Evolutionary conservation across 2,797 vertebrate genomes (phyloP), one percentile per base, ranked within the genome.

Genomic region (Apodemus agrarius): DNA sequence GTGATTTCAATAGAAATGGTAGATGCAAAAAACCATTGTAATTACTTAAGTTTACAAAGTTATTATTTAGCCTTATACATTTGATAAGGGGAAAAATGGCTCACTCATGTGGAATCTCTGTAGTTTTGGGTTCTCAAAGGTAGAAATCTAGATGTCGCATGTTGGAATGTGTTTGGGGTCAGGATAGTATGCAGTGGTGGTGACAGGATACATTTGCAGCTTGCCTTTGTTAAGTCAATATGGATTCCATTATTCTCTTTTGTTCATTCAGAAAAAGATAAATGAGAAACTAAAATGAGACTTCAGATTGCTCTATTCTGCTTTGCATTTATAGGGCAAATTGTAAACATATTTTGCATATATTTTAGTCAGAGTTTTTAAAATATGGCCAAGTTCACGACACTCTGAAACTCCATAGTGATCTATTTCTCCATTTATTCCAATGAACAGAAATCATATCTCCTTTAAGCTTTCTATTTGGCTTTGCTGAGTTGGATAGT

Each of bases 361-460:
- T 6, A 81, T 96, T 57, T 96, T 52, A 49, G 0, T 75, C 80
- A 92, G 6, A 81, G n/a, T 31, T 14, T 80, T 61, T 7, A 26
- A 96, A 97, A 76, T 69, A 90, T 34, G 81, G 72, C 54, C 94
- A 94, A 96, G 82, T 89, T 94, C 59, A 78, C 37, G 46, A 90
- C 4, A 89, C 10, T 34, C 37, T 26, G 17, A 57, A n/a, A 49
- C 40, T 52, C 26, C 90, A 69, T 43, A 76, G 43, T 63, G 81
- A 22, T 43, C 96, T 59, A 81, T 40, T 12, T 80, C 82, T 86
- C n/a, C 21, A 43, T 26, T 90, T 65, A 61, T 78, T 8, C 19
- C 14, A 12, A 91, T 37, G 8, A 90, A 91, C n/a, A 79, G 63
- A 76, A 93, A 76, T 88, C 82, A 61, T 5, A 22, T 17, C 3